Evolutionary conservation across 2,113 vertebrate species (phyloP), one percentile per base, ranked within the genome.

Genomic region (Ciconia stormi): DNA sequence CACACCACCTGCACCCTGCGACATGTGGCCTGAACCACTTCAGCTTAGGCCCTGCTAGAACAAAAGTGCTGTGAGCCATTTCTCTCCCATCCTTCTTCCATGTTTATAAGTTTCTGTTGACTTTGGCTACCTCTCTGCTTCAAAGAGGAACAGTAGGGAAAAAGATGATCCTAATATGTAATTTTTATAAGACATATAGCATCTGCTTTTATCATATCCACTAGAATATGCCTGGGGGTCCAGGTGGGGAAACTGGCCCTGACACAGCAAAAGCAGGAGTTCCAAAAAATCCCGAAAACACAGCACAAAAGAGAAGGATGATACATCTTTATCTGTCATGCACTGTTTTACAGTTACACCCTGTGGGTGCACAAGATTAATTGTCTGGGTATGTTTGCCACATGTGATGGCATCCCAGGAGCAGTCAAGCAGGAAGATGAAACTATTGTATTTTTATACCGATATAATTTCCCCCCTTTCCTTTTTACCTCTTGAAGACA

Each of bases 381-480:
- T 96, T 96, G 67, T 36, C 91, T 95, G 91, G 70, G 90, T 93
- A 80, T 92, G 94, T 82, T 90, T 92, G 90, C 96, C 95, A 96
- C 91, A 93, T 94, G 87, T 87, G 87, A 91, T 95, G 93, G 53
- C 74, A 94, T 76, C 42, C 53, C 63, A 81, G 89, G n/a, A 90
- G 47, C 82, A 90, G 77, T 62, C 25, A 26, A 94, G 79, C 21
- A 89, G 62, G 44, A 96, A 90, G 61, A 87, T 18, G 20, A 72
- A 74, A 71, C 65, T 22, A 52, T 59, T 93, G 66, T 92, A 76
- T 53, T 92, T 95, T 95, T 81, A 77, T 58, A 72, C 42, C 17
- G 42, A 34, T 67, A 50, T 18, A 62, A 78, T 89, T 89, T 77
- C 50, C 63, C 56, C 59, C 69, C 49, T 90, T 92, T 71, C 72